These are phyloP conservation scores for Chirona hameri DNA, from an alignment of 2,888 invertebrate genomes.

Conservation along the genomic window DNA sequence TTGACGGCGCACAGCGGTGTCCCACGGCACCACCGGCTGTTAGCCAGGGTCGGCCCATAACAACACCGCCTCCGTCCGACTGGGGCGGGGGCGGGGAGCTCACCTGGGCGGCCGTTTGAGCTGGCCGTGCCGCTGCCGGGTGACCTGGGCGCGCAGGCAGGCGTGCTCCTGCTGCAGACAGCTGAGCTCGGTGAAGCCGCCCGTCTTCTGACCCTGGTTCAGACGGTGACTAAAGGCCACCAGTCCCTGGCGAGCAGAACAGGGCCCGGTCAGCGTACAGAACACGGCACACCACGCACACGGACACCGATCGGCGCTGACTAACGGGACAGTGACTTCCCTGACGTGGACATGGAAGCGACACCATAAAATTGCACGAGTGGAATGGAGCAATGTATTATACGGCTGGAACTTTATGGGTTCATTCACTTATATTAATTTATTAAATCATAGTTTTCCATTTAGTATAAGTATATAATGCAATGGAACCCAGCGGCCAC, in stretches of 20 bases:
- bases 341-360: no score
- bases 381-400: no score
- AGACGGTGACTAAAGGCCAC: slow-evolving; percentile 72
- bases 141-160: slow-evolving; percentile 3
- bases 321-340: background rate
- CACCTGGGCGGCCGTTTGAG: slow-evolving; percentile 7
- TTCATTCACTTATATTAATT: no score
- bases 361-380: no score
- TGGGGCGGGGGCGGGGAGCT: background rate
- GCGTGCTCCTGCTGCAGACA: slow-evolving; percentile 67
- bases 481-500: no score
- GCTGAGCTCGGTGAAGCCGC: slow-evolving; percentile 75
- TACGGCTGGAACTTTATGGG: no score
- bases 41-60: no score
- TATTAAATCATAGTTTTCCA: no score
- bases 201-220: slow-evolving; percentile 73
- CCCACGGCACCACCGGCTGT: background rate
- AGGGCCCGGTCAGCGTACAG: background rate
- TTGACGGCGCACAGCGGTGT: background rate
- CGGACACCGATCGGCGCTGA: background rate
- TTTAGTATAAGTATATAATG: no score
- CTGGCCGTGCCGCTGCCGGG: background rate
- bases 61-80: no score
- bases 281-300: background rate
- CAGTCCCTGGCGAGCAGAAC: slow-evolving; percentile 47